A percentile compares a stretch with the other conserved stretches of the same genome.
Evolutionary conservation across 2,888 invertebrate genomes (phyloP).

Genomic region (Balanococcus diminutus): DNA sequence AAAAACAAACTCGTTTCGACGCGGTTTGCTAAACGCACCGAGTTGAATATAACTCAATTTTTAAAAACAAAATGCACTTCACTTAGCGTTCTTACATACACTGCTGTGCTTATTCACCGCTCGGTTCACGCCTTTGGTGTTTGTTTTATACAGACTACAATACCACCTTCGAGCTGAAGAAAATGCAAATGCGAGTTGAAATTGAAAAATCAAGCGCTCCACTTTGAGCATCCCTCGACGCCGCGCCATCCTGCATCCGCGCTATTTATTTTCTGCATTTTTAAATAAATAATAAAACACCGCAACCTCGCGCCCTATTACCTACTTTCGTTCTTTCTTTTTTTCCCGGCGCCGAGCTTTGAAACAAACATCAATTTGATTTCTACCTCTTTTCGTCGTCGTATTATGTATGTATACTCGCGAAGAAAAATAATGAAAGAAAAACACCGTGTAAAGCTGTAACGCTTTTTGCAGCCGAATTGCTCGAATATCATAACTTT

Average conservation of each 20-base stretch:
- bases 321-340: background rate
- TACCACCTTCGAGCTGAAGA: background rate
- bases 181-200: background rate
- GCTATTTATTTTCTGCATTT: background rate
- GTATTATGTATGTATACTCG: too few species aligned
- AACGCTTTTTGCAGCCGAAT: background rate
- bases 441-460: background rate
- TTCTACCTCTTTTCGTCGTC: background rate
- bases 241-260: background rate
- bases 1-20: background rate
- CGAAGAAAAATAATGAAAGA: background rate
- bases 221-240: background rate
- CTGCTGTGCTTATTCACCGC: background rate
- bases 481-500: background rate
- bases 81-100: background rate
- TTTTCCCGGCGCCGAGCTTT: background rate
- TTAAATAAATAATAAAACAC: background rate
- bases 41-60: background rate
- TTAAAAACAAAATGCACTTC: slow-evolving; percentile 24
- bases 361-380: background rate
- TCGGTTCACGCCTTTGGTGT: background rate
- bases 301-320: background rate
- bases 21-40: background rate
- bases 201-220: background rate
- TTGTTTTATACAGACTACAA: background rate